Percentiles rank a stretch among this genome's conserved stretches.
Conservation (phyloP, 2,113 vertebrate genomes). For the Ptilorrhoa leucosticta region DNA sequence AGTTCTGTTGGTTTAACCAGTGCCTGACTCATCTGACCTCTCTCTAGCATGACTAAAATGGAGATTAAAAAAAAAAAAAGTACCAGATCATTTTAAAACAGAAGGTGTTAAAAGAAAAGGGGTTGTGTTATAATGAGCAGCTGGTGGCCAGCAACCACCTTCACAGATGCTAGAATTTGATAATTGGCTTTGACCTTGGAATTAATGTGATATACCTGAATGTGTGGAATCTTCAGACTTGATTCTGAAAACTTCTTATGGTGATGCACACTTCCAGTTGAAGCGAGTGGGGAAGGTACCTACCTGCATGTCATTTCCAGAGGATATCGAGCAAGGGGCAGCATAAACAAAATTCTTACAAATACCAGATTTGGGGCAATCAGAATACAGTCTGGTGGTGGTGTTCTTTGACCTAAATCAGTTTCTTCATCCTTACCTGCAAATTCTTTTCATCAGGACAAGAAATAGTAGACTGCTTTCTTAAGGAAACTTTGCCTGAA, state of each 20-base stretch:
- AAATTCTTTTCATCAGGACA: neutral
- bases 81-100: neutral
- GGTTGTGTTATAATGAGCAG: neutral
- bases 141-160: neutral
- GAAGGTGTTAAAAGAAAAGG: neutral
- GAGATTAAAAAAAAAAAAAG: neutral
- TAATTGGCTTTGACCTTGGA: neutral
- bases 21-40: constrained; percentile 16
- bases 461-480: neutral
- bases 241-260: neutral
- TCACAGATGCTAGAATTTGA: neutral
- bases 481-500: neutral
- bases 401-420: neutral
- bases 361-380: neutral
- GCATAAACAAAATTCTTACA: neutral
- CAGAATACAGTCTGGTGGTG: neutral
- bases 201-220: neutral
- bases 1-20: constrained; percentile 8
- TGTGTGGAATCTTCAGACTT: neutral
- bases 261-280: neutral
- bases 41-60: neutral
- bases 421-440: neutral
- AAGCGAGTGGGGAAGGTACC: neutral
- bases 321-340: neutral
- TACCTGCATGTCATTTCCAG: neutral